A percentile compares a stretch with the other conserved stretches of the same genome.
These are phyloP conservation scores for Guaruba guarouba DNA, from an alignment of 2,113 vertebrate species.

Conservation along the genomic window DNA sequence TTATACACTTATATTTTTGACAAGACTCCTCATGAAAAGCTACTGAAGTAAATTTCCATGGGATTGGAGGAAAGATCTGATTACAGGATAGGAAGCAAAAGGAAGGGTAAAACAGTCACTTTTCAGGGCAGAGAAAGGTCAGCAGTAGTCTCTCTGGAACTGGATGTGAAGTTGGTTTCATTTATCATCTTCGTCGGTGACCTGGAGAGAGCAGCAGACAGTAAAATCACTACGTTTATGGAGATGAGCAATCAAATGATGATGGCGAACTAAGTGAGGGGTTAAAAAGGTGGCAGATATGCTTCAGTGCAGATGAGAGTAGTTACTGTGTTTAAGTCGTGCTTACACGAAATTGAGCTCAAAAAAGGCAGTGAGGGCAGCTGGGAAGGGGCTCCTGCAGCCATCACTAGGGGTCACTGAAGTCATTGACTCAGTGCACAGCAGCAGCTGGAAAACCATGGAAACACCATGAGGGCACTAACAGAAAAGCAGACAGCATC, in stretches of 20 bases:
- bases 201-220: not conserved
- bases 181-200: not conserved
- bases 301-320: not conserved
- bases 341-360: fast-evolving
- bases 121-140: not conserved
- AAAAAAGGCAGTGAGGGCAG: not conserved
- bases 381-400: not conserved
- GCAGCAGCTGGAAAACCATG: not conserved
- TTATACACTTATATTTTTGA: not conserved
- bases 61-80: not conserved
- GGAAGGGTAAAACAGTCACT: not conserved
- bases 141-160: not conserved
- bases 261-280: not conserved
- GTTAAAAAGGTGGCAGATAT: not conserved
- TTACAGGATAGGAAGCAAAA: not conserved
- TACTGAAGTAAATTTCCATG: not conserved
- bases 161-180: not conserved
- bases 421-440: not conserved
- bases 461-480: not conserved
- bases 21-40: not conserved
- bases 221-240: not conserved
- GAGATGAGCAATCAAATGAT: not conserved
- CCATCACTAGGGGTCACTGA: not conserved
- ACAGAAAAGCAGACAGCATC: not conserved
- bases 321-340: not conserved